Evolutionary conservation across 2,113 vertebrate species (phyloP).

Genomic region (Colius striatus): DNA sequence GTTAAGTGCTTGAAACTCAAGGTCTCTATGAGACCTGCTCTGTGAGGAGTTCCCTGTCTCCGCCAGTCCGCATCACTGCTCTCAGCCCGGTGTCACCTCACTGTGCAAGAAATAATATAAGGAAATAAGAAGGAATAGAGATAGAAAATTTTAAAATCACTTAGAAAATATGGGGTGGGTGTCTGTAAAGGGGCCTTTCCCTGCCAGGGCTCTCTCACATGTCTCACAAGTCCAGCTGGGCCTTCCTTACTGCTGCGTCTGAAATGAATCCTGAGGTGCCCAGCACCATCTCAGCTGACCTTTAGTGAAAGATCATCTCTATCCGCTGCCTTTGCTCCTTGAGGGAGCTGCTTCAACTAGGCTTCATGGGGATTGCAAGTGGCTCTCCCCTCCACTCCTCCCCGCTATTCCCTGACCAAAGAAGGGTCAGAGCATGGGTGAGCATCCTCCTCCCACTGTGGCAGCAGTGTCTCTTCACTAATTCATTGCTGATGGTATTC

Average conservation of each 20-base stretch:
- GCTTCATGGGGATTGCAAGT: not conserved
- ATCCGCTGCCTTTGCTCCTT: fast-evolving
- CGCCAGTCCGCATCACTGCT: not conserved
- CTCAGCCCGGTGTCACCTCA: not conserved
- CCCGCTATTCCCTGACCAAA: fast-evolving
- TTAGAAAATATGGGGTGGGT: not conserved
- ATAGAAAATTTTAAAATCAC: not conserved
- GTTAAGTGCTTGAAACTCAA: not conserved
- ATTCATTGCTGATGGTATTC: not conserved
- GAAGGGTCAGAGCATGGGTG: fast-evolving
- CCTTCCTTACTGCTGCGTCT: fast-evolving
- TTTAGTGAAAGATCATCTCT: not conserved
- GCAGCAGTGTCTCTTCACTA: not conserved
- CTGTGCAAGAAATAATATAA: not conserved
- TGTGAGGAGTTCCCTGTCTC: fast-evolving
- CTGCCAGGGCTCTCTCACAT: fast-evolving
- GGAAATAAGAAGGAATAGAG: not conserved
- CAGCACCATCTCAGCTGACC: not conserved
- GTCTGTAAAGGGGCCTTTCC: not conserved
- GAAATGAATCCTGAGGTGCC: not conserved
- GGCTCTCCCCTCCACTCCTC: not conserved
- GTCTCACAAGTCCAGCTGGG: not conserved
- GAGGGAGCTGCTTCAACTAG: not conserved
- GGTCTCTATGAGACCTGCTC: not conserved
- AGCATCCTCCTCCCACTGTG: fast-evolving